Evolutionary conservation across 35 echinoderm and acorn worm genomes (phyloP).

Genomic region (Ophiothrix spiculata): DNA sequence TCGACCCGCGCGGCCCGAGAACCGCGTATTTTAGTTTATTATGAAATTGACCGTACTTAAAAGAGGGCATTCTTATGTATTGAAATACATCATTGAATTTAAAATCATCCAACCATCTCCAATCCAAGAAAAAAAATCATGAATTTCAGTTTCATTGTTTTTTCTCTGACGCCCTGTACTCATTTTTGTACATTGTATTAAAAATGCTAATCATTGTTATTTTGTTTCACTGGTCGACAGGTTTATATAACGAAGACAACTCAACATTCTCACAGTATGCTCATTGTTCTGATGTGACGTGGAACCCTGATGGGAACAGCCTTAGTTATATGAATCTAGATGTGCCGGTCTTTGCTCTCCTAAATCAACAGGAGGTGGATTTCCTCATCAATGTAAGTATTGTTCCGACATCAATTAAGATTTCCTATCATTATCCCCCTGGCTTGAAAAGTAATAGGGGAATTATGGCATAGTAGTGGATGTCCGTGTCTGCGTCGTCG

Average conservation of each 20-base stretch:
- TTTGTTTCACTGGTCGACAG: no score
- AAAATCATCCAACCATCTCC: no score
- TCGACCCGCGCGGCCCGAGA: no score
- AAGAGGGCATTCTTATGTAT: no score
- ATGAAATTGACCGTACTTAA: no score
- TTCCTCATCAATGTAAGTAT: slow-evolving; percentile 49
- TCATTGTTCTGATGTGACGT: slow-evolving; percentile 22
- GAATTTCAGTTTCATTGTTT: neutral
- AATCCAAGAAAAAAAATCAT: neutral
- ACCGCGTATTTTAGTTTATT: no score
- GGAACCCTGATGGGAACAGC: slow-evolving; percentile 58
- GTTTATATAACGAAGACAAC: neutral
- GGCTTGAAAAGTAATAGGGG: no score
- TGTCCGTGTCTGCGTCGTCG: no score
- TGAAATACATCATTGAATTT: no score
- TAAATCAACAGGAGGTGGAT: slow-evolving; percentile 52
- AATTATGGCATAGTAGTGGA: no score
- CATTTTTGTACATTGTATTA: neutral
- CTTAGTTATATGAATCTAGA: slow-evolving; percentile 70
- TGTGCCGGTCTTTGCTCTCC: slow-evolving; percentile 73
- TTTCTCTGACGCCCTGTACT: neutral
- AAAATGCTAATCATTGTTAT: neutral
- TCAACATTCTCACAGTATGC: slow-evolving; percentile 1
- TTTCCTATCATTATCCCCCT: no score
- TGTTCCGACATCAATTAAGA: no score